Conservation (phyloP, 2,888 invertebrate species). For the Cyaniris semiargus region DNA sequence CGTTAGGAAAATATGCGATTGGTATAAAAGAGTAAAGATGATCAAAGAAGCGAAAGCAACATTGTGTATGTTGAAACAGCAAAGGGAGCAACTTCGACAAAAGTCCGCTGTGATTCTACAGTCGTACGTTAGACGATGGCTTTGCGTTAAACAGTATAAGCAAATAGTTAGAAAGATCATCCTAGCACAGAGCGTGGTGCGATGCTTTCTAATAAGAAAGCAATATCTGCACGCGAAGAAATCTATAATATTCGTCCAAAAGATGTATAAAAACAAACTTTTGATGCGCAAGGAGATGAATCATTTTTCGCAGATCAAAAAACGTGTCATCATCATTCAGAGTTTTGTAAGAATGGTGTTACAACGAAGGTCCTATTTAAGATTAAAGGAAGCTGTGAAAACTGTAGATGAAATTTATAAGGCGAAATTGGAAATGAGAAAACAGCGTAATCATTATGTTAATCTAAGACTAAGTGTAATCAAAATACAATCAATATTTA, state of each 20-base stretch:
- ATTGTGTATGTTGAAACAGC: constrained; percentile 49
- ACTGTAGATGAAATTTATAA: constrained; percentile 52
- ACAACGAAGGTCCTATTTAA: constrained; percentile 49
- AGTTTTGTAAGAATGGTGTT: constrained; percentile 62
- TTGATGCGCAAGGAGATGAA: constrained; percentile 61
- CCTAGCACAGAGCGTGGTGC: constrained; percentile 56
- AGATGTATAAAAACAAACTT: constrained; percentile 61
- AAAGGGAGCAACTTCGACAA: constrained; percentile 50
- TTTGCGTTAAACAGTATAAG: constrained; percentile 55
- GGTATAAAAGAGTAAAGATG: constrained; percentile 64
- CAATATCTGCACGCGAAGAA: constrained; percentile 51
- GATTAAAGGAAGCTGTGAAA: constrained; percentile 54
- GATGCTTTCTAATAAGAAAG: constrained; percentile 54
- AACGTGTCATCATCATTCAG: constrained; percentile 63
- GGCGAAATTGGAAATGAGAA: constrained; percentile 61
- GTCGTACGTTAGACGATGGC: constrained; percentile 58
- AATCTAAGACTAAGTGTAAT: constrained; percentile 57
- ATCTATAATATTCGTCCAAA: constrained; percentile 58
- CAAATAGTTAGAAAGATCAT: constrained; percentile 50
- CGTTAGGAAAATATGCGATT: constrained; percentile 74
- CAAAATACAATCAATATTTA: constrained; percentile 71
- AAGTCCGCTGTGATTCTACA: constrained; percentile 59
- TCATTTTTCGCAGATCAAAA: constrained; percentile 47
- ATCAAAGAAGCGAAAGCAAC: constrained; percentile 55
- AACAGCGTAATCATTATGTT: constrained; percentile 52